Percentiles rank a stretch among this genome's conserved stretches.
These are phyloP conservation scores for Chitala chitala DNA, from an alignment of 2,113 vertebrate species.

Conservation along the genomic window DNA sequence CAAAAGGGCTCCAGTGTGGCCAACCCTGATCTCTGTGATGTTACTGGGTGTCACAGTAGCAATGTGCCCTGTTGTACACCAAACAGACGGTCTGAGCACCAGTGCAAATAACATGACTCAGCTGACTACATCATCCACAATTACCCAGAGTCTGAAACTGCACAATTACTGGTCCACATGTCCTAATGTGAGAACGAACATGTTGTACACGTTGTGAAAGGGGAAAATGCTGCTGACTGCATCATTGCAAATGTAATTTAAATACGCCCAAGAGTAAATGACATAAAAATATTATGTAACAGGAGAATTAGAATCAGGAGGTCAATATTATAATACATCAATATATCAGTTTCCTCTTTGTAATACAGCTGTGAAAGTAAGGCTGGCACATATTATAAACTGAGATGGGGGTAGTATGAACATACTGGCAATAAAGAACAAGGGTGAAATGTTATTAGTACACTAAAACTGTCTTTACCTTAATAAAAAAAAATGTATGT, in stretches of 20 bases:
- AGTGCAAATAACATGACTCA: not conserved
- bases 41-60: not conserved
- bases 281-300: too few species aligned
- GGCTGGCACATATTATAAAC: too few species aligned
- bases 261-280: too few species aligned
- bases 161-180: not conserved
- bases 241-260: too few species aligned
- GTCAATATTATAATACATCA: too few species aligned
- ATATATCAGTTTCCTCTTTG: too few species aligned
- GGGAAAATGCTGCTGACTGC: too few species aligned
- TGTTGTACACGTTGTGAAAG: not conserved
- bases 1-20: not conserved
- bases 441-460: conserved; percentile 15
- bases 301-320: too few species aligned
- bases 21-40: not conserved
- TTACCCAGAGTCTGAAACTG: not conserved
- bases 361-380: too few species aligned
- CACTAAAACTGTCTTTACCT: not conserved
- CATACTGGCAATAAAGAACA: too few species aligned
- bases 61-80: not conserved
- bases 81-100: not conserved
- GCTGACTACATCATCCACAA: not conserved
- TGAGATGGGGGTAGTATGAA: too few species aligned
- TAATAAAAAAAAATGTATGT: too few species aligned
- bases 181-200: not conserved